Percentiles rank a stretch among this genome's conserved stretches.
phyloP scores from a whole-genome alignment of 2,113 vertebrate genomes.

The Gyps fulvus region DNA sequence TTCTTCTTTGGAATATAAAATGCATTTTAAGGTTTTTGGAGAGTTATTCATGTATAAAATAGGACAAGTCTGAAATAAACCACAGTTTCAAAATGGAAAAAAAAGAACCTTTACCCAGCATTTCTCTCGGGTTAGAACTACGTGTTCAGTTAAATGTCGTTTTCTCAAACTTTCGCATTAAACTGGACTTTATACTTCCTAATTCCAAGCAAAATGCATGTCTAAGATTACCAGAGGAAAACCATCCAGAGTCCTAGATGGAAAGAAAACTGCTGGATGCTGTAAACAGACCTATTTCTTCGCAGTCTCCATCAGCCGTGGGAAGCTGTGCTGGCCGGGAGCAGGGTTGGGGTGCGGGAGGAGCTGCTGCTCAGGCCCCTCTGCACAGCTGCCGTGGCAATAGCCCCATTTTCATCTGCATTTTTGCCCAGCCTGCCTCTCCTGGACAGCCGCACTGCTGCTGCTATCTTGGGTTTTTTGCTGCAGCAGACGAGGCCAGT shows the following conservation, averaged over 20 bases:
- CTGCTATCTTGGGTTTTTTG: accelerated
- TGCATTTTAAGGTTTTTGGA: neutral
- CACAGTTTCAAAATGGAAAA: neutral
- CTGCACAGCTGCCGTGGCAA: neutral
- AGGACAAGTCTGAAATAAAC: neutral
- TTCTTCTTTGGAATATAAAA: neutral
- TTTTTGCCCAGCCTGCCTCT: neutral
- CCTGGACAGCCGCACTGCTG: accelerated
- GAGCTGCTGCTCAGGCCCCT: neutral
- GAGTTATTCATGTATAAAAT: neutral
- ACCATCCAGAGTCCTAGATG: neutral
- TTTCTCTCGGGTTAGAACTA: neutral
- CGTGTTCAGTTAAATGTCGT: neutral
- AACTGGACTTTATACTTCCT: neutral
- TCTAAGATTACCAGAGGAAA: neutral
- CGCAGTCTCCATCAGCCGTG: accelerated
- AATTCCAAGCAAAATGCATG: neutral
- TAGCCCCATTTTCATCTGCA: neutral
- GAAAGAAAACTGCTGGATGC: neutral
- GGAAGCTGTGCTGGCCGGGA: neutral
- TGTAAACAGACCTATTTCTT: neutral
- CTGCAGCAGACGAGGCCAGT: neutral
- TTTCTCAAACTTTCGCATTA: neutral
- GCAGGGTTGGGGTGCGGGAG: accelerated
- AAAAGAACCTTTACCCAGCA: neutral